phyloP scores from a whole-genome alignment of 2,888 invertebrate genomes.

The Acronicta aceris region DNA sequence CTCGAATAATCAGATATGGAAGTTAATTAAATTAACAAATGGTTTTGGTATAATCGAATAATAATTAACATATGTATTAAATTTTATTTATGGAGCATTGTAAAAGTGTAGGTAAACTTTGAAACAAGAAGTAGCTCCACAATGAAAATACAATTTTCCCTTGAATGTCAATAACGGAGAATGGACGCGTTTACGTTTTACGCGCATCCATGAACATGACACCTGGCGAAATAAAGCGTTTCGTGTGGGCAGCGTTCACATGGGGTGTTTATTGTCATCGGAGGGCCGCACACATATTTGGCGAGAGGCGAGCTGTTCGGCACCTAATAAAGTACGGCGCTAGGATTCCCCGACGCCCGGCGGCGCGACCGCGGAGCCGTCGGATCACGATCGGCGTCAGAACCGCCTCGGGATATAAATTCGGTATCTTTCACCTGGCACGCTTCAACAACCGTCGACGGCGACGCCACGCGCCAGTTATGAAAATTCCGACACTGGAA shows the following conservation, averaged over 20 bases:
- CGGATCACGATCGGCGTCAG: slow-evolving; percentile 70
- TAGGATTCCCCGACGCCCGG: slow-evolving; percentile 64
- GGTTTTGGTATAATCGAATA: too few relatives aligned
- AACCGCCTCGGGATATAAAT: slow-evolving; percentile 77
- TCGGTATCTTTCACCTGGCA: slow-evolving; percentile 80
- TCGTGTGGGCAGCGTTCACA: slow-evolving; percentile 72
- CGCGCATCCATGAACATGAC: slow-evolving; percentile 70
- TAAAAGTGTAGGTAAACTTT: slow-evolving; percentile 1
- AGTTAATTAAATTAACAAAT: too few relatives aligned
- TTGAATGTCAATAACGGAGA: slow-evolving; percentile 65
- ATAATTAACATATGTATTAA: not conserved
- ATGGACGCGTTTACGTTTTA: slow-evolving; percentile 70
- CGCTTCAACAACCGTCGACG: slow-evolving; percentile 73
- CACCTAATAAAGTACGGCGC: slow-evolving; percentile 75
- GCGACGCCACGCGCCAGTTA: slow-evolving; percentile 78
- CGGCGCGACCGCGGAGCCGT: slow-evolving; percentile 53
- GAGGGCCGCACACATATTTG: slow-evolving; percentile 74
- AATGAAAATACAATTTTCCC: slow-evolving; percentile 52
- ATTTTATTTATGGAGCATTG: not conserved
- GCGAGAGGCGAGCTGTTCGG: slow-evolving; percentile 63
- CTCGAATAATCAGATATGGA: too few relatives aligned
- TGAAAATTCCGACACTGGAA: slow-evolving; percentile 87
- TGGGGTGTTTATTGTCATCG: slow-evolving; percentile 76
- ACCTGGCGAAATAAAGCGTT: slow-evolving; percentile 77
- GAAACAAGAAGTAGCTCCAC: slow-evolving; percentile 31